A percentile compares a stretch with the other conserved stretches of the same genome.
These are phyloP conservation scores for Melanotaenia nigrans DNA, from an alignment of 2,797 vertebrate genomes.

Conservation along the genomic window DNA sequence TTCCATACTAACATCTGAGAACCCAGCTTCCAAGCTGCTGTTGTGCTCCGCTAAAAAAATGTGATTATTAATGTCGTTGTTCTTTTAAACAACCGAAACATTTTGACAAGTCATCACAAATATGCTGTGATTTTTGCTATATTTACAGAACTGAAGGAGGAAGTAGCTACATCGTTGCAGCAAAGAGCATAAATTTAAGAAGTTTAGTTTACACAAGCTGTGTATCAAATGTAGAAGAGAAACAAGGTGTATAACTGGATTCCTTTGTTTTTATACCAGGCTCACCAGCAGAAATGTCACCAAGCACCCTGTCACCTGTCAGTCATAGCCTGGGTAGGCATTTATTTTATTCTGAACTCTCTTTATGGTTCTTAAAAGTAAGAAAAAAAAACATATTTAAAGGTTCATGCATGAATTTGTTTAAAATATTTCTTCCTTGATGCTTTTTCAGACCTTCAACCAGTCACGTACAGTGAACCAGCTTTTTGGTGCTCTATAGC, in stretches of 20 bases:
- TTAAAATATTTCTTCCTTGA: neutral
- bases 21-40: neutral
- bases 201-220: neutral
- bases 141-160: too few species aligned
- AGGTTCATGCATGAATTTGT: neutral
- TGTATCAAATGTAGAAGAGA: neutral
- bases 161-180: neutral
- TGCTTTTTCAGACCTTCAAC: conserved; percentile 88
- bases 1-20: neutral
- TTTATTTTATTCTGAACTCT: neutral
- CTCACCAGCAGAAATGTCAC: conserved; percentile 97
- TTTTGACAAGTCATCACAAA: neutral
- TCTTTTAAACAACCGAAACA: neutral
- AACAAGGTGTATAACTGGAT: neutral
- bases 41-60: neutral
- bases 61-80: too few species aligned
- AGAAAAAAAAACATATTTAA: neutral
- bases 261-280: conserved; percentile 75
- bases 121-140: neutral
- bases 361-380: neutral
- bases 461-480: conserved; percentile 97
- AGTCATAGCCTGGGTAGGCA: conserved; percentile 92
- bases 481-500: conserved; percentile 99
- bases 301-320: conserved; percentile 93
- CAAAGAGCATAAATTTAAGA: neutral